Base-by-base conservation (phyloP, 2,113 vertebrate species). In the Prietella phreatophila region DNA sequence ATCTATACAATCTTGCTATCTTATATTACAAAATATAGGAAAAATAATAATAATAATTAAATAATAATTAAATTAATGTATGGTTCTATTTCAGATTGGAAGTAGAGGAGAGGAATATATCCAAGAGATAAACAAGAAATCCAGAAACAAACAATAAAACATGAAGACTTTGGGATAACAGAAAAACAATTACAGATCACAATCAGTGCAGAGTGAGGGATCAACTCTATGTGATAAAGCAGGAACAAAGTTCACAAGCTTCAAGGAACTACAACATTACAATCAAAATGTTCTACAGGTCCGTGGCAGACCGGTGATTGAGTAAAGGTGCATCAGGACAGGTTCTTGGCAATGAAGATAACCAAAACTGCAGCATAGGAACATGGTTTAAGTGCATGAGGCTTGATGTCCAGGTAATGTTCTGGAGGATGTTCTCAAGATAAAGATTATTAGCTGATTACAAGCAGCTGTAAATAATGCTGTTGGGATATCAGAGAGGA, bases 191-290 rank as follows among this genome's bases (percentile, higher is more conserved):
- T 82, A 61, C 33, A 39, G 80, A 82, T 82, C 56, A 39, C 2
- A 82, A 82, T 82, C 80, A 82, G 80, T 82, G 33, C 22, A 60
- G 80, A 60, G 20, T 60, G 80, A 82, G 60, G 55, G 55, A 61
- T 58, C 30, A 60, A 61, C 55, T 14, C 30, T 25, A 60, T 0
- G 4, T 3, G 56, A 60, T 82, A 60, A 61, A 82, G 20, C 19
- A 61, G 14, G 15, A 79, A 79, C 13, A 79, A 56, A 55, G 50
- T 55, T 20, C 33, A 25, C 0, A 2, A 19, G n/a, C 53, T 58
- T 20, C n/a, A 58, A 56, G 2, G n/a, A 58, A 33, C 53, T 19
- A 22, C 56, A 25, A 61, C 56, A 39, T 82, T 61, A 39, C 56
- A 5, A 82, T 4, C 5, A 3, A 33, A 60, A 82, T 25, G 80